A percentile compares a stretch with the other conserved stretches of the same genome.
Evolutionary conservation across 2,797 vertebrate species (phyloP).

Genomic region (Centroberyx gerrardi): DNA sequence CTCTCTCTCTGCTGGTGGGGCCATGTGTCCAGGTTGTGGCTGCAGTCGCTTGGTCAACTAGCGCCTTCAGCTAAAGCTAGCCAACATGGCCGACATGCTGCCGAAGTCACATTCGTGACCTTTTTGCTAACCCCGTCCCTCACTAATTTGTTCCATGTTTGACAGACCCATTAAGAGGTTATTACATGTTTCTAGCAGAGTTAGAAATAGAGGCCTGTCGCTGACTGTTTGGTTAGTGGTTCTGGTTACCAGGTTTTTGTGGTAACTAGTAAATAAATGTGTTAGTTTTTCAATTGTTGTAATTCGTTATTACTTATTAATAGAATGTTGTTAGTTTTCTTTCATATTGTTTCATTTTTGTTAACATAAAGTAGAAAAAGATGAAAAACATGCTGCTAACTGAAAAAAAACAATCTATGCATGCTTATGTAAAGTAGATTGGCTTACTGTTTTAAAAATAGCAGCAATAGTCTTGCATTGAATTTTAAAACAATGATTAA

Average conservation of each 20-base stretch:
- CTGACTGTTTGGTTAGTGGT: conserved; percentile 36
- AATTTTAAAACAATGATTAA: background rate
- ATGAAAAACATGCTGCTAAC: conserved; percentile 5
- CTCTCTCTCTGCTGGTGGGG: conserved; percentile 28
- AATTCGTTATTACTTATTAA: background rate
- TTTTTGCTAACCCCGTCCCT: conserved; percentile 55
- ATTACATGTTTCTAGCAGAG: conserved; percentile 63
- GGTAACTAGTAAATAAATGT: background rate
- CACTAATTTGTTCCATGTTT: conserved; percentile 79
- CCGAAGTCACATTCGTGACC: conserved; percentile 55
- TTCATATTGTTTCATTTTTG: background rate
- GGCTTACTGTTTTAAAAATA: too few relatives aligned
- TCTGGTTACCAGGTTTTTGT: conserved; percentile 49
- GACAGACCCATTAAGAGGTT: conserved; percentile 73
- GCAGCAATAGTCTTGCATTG: too few relatives aligned
- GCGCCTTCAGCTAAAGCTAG: conserved; percentile 42
- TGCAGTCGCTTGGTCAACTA: conserved; percentile 48
- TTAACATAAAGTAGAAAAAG: background rate
- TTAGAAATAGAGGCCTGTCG: conserved; percentile 40
- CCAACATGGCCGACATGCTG: conserved; percentile 43
- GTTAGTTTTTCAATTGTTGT: background rate
- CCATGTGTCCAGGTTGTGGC: conserved; percentile 51
- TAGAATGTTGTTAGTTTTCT: background rate
- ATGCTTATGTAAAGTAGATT: background rate
- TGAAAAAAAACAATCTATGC: background rate